Evolutionary conservation across 1,140 invertebrate genomes (phyloP).

Genomic region (Riptortus pedestris): DNA sequence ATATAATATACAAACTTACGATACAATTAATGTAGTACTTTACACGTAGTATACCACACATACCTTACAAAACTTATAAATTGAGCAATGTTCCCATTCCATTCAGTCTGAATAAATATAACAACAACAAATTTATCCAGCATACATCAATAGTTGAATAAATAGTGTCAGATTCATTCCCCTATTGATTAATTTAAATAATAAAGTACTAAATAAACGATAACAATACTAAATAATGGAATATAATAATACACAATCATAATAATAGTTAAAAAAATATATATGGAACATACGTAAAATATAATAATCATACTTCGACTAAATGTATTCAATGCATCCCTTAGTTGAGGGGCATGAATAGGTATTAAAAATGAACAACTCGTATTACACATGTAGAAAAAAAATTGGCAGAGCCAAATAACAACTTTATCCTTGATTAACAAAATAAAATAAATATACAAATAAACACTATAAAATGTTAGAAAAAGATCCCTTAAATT

Average conservation of each 20-base stretch:
- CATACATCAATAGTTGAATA: background rate
- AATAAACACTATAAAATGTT: background rate
- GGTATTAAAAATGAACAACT: background rate
- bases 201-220: background rate
- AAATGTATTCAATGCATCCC: too few species aligned
- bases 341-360: too few species aligned
- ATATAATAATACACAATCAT: background rate
- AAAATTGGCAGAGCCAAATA: background rate
- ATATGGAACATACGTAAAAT: background rate
- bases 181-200: background rate
- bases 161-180: background rate
- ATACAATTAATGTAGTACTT: too few species aligned
- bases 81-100: conserved; percentile 23
- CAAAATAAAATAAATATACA: conserved; percentile 8
- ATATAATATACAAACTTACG: too few species aligned
- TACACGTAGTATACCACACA: conserved; percentile 15
- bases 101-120: conserved; percentile 23
- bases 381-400: background rate
- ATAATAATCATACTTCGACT: too few species aligned
- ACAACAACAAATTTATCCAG: conserved; percentile 18
- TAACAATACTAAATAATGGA: background rate
- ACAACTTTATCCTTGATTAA: background rate
- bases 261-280: background rate
- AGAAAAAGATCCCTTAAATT: background rate
- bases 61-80: conserved; percentile 19